Percentiles rank a stretch among this genome's conserved stretches.
Evolutionary conservation across 2,113 vertebrate genomes (phyloP).

Genomic region (Cettia cetti): DNA sequence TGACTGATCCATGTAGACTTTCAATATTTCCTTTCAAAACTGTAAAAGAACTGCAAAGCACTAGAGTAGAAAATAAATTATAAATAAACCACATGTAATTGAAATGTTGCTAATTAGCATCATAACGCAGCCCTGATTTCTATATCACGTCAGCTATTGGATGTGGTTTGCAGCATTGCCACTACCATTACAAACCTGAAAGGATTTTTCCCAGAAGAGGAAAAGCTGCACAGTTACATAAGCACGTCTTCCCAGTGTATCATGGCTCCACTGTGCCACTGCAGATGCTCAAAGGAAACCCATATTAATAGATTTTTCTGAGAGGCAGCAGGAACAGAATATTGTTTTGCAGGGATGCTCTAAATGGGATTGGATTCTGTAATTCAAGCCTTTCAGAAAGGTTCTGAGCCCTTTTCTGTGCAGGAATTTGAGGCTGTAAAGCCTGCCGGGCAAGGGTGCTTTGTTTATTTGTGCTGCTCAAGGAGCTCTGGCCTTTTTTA

Average conservation of each 20-base stretch:
- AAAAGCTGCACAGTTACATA: not conserved
- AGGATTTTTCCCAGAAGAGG: not conserved
- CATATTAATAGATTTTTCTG: not conserved
- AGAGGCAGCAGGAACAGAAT: not conserved
- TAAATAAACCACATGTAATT: not conserved
- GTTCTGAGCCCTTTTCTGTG: not conserved
- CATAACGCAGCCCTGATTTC: not conserved
- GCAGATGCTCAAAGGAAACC: constrained; percentile 21
- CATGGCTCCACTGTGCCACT: not conserved
- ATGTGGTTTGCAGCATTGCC: not conserved
- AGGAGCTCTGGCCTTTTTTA: not conserved
- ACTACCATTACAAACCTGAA: fast-evolving
- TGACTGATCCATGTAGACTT: not conserved
- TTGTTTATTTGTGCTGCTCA: not conserved
- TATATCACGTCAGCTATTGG: fast-evolving
- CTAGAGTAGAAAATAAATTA: not conserved
- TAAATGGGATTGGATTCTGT: not conserved
- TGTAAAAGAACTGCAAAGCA: not conserved
- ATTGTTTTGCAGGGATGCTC: not conserved
- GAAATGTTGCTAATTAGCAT: not conserved
- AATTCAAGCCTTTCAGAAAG: not conserved
- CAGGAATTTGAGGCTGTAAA: not conserved
- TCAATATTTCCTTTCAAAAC: not conserved
- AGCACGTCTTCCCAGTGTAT: not conserved
- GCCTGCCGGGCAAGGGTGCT: not conserved